phyloP scores from a whole-genome alignment of 2,113 vertebrate genomes.

The Pogonocichla stellata region DNA sequence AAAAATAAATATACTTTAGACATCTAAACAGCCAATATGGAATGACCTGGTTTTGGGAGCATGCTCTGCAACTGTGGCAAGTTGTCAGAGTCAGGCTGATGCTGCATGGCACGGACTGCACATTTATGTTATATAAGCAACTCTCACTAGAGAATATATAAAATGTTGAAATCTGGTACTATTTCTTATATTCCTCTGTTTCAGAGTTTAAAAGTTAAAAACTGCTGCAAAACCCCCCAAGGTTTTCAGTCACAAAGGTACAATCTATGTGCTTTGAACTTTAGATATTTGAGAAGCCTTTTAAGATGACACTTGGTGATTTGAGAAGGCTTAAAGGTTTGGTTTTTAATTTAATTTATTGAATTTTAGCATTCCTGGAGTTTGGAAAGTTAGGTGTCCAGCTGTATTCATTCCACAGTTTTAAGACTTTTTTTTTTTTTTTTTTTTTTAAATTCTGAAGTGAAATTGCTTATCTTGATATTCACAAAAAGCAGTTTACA shows the following conservation, averaged over 20 bases:
- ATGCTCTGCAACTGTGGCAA: rapidly evolving
- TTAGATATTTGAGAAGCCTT: not conserved
- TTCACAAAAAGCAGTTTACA: not conserved
- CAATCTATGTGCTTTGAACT: not conserved
- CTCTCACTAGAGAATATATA: not conserved
- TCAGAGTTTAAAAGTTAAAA: not conserved
- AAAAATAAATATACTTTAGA: not conserved
- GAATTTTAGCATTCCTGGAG: not conserved
- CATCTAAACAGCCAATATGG: not conserved
- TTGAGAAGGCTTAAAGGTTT: not conserved
- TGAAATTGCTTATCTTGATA: not conserved
- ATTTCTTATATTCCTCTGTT: not conserved
- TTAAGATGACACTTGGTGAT: not conserved
- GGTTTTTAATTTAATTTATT: not conserved
- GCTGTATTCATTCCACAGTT: not conserved
- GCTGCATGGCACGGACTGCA: not conserved
- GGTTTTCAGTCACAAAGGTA: not conserved
- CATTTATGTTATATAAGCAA: not conserved
- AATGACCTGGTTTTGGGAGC: not conserved
- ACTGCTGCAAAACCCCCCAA: not conserved
- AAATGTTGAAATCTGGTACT: not conserved
- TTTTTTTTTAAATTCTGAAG: not conserved
- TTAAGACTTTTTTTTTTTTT: not conserved
- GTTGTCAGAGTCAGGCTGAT: not conserved
- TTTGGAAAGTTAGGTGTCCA: not conserved